Evolutionary conservation across 2,888 invertebrate species (phyloP).

Genomic region (Eulithis testata): DNA sequence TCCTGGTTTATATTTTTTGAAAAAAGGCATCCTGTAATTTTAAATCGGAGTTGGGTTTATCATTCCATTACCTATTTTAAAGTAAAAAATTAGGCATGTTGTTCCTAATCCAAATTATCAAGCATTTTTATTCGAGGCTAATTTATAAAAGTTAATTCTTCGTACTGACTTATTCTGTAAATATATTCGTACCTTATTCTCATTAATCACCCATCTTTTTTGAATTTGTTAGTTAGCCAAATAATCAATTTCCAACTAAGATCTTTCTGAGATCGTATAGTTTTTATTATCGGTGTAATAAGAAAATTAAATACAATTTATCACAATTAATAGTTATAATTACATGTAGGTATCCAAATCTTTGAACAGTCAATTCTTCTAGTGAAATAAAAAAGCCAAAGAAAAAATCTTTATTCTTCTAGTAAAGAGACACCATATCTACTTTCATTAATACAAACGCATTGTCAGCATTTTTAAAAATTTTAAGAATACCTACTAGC

Average conservation of each 20-base stretch:
- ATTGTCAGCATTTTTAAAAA: neutral
- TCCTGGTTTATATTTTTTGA: neutral
- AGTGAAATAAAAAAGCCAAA: neutral
- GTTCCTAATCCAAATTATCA: constrained; percentile 1
- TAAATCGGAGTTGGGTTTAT: constrained; percentile 2
- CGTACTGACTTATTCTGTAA: constrained; percentile 3
- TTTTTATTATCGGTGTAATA: constrained; percentile 1
- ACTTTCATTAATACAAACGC: neutral
- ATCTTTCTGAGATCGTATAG: neutral
- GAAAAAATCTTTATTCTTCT: neutral
- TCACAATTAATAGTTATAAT: constrained; percentile 3
- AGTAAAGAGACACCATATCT: neutral
- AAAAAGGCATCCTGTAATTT: neutral
- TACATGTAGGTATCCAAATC: neutral
- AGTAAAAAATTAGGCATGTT: neutral
- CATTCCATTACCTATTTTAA: constrained; percentile 13
- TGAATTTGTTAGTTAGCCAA: neutral
- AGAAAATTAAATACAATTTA: neutral
- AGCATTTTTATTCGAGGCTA: constrained; percentile 2
- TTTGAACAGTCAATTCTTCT: neutral
- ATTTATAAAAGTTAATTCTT: neutral
- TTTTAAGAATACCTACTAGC: no score
- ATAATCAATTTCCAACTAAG: neutral
- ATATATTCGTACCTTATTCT: neutral
- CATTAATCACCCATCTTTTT: neutral